Conservation (phyloP, 1,140 invertebrate genomes). For the Heliothis subflexa region DNA sequence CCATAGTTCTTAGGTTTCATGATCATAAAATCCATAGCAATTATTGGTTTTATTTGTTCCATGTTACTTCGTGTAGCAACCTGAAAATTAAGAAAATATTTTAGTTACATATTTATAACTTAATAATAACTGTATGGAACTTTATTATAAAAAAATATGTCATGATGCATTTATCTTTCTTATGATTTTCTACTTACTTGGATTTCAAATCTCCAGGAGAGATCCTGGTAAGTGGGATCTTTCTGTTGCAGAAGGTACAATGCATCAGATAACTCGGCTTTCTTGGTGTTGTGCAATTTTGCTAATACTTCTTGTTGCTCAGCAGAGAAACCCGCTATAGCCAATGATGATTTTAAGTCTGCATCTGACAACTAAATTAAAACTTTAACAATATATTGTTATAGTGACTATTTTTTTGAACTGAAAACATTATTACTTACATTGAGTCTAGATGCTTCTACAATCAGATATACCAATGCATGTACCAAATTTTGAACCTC, state of each 20-base stretch:
- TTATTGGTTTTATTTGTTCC: conserved; percentile 72
- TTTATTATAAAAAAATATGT: background rate
- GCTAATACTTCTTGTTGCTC: conserved; percentile 76
- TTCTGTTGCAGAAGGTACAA: conserved; percentile 71
- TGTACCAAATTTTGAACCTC: conserved; percentile 75
- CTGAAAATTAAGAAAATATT: conserved; percentile 57
- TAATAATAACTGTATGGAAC: background rate
- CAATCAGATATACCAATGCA: conserved; percentile 76
- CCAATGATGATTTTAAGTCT: conserved; percentile 77
- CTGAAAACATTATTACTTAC: conserved; percentile 63
- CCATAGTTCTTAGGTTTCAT: conserved; percentile 70
- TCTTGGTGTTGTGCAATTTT: conserved; percentile 76
- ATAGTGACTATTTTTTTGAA: conserved; percentile 1
- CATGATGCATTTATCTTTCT: background rate
- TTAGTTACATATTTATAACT: background rate
- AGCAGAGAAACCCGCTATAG: conserved; percentile 75
- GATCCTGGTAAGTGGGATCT: conserved; percentile 74
- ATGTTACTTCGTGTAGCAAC: conserved; percentile 64
- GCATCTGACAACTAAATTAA: conserved; percentile 74
- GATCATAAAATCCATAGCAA: conserved; percentile 76
- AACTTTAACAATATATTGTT: conserved; percentile 10
- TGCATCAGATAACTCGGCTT: conserved; percentile 69
- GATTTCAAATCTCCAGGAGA: conserved; percentile 80
- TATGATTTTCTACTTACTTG: conserved; percentile 61
- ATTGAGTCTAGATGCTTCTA: conserved; percentile 80